Percentiles rank a stretch among this genome's conserved stretches.
Evolutionary conservation across 2,888 invertebrate genomes (phyloP).

Genomic region (Napeogenes inachia): DNA sequence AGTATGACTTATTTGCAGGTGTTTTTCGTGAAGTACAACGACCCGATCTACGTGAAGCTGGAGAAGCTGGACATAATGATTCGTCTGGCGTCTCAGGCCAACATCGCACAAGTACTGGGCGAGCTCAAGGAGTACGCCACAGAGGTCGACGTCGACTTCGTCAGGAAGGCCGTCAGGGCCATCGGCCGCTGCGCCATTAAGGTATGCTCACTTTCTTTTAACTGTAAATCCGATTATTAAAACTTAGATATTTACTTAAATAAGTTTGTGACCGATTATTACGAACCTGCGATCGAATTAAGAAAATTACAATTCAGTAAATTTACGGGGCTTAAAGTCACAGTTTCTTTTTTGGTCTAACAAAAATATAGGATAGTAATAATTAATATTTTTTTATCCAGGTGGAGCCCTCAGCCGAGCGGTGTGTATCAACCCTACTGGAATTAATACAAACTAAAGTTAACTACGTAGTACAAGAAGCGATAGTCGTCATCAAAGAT

Average conservation of each 20-base stretch:
- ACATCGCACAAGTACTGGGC: slow-evolving; percentile 98
- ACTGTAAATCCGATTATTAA: neutral
- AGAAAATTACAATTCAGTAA: no score
- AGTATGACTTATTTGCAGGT: slow-evolving; percentile 59
- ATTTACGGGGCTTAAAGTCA: no score
- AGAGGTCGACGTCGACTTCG: slow-evolving; percentile 99
- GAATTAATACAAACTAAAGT: slow-evolving; percentile 99
- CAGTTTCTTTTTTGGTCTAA: no score
- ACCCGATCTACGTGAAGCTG: slow-evolving; percentile 99
- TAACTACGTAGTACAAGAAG: slow-evolving; percentile 99
- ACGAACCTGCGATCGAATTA: no score
- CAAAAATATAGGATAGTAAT: neutral
- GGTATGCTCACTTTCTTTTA: slow-evolving; percentile 56
- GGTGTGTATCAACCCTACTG: slow-evolving; percentile 97
- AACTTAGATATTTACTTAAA: no score
- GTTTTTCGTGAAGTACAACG: slow-evolving; percentile 99
- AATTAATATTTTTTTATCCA: slow-evolving; percentile 29
- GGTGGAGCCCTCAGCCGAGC: slow-evolving; percentile 97
- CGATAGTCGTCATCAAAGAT: slow-evolving; percentile 99
- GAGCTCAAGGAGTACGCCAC: slow-evolving; percentile 99
- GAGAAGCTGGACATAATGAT: slow-evolving; percentile 99
- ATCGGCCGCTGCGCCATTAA: slow-evolving; percentile 99
- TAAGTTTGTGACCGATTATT: no score
- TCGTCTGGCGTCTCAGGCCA: slow-evolving; percentile 96
- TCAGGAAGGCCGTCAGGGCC: slow-evolving; percentile 98